Evolutionary conservation across 2,888 invertebrate genomes (phyloP), one percentile per base, ranked within the genome.

Genomic region (Cyrtodaria siliqua): DNA sequence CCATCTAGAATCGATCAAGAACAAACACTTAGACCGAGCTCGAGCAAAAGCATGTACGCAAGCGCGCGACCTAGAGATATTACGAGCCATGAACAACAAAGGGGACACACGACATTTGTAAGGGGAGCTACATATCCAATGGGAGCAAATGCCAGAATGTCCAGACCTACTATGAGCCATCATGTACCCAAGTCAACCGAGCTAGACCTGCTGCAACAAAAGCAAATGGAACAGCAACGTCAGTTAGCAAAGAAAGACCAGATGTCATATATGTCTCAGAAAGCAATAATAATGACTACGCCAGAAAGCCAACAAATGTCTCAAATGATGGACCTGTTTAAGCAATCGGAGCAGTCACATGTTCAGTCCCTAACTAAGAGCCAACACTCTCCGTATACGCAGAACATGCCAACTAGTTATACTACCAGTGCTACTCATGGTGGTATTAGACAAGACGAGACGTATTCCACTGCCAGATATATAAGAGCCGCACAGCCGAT

Each of bases 181-280:
- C 47, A 23, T 4, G 23, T 42, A n/a, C 44, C 33, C 23, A 24
- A 42, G 14, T 38, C 16, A 8, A 20, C 2, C 3, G 47, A 47
- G 29, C 52, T 24, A 20, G 69, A 73, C 49, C 44, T 66, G 8
- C 56, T 70, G 42, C 80, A 80, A 33, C 72, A 76, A 27, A 59
- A 69, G 18, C 62, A 74, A 40, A 33, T 61, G 23, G 63, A 71
- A 24, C 68, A 64, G 16, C 67, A 74, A 38, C 55, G 62, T 26
- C 72, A 76, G n/a, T 14, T 72, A 2, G 20, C 38, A 18, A 29
- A 12, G n/a, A 53, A 26, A 27, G 53, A 26, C 8, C 20, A 40
- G 20, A 18, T 53, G 20, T 18, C 50, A 9, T 33, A 53, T 24
- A 42, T 53, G 26, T 47, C 55, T n/a, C 42, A 53, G 24, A 33